Conservation (phyloP, 2,797 vertebrate species). For the Sebastes variabilis region DNA sequence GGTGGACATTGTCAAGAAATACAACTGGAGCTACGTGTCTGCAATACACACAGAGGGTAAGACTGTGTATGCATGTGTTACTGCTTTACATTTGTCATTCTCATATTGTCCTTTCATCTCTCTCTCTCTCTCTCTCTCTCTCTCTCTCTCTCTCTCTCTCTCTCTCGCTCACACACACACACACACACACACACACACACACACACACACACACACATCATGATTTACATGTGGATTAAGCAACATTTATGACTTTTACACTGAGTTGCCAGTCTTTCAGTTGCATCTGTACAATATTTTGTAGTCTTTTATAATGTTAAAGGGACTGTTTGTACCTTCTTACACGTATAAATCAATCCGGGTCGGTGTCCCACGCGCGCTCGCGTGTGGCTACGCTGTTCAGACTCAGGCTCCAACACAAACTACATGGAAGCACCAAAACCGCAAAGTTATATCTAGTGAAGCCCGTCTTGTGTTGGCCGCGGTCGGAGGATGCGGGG, state of each 20-base stretch:
- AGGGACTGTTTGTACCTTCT: too few species aligned
- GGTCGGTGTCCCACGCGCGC: too few species aligned
- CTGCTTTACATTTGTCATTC: background rate
- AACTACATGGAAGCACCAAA: too few species aligned
- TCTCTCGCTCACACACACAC: background rate
- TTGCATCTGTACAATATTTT: background rate
- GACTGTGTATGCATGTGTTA: constrained; percentile 15
- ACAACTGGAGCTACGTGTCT: constrained; percentile 99
- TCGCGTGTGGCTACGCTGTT: too few species aligned
- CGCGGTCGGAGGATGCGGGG: too few species aligned
- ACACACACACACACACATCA: background rate
- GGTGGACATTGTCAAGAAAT: constrained; percentile 98
- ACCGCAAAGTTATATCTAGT: too few species aligned
- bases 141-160: background rate
- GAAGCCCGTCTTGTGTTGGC: too few species aligned
- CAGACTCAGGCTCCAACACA: too few species aligned
- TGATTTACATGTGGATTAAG: background rate
- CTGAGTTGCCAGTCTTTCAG: background rate
- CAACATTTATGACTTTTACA: background rate
- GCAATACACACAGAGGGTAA: constrained; percentile 98
- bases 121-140: background rate
- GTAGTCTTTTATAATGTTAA: background rate
- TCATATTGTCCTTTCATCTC: background rate
- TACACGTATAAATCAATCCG: too few species aligned
- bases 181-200: too few species aligned